Base-by-base conservation (phyloP, 1,140 invertebrate species). In the Drosophila jambulina region DNA sequence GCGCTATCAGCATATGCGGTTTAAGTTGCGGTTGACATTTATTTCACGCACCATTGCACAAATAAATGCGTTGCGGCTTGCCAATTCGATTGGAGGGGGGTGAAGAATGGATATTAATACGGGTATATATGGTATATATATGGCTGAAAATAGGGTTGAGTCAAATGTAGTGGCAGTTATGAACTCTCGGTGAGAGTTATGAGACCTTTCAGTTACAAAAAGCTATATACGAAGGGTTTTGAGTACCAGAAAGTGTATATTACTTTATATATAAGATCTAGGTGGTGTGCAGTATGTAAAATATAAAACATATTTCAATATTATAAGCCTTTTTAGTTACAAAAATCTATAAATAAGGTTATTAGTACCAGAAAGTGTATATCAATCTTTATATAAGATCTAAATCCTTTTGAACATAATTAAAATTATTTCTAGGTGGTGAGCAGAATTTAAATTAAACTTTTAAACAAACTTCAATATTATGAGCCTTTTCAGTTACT, bases 11-110 rank as follows among this genome's bases (percentile, higher is more conserved):
- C 84, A 88, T 90, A 88, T 90, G 85, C 85, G 85, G 85, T 88
- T 90, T 85, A 88, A 88, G 85, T 88, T 88, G 85, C 81, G 85
- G 85, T 88, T 88, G 85, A 88, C 85, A 90, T 88, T 88, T 88
- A 88, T 88, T 88, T 90, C 78, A 90, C 75, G 82, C 70, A 71
- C 85, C 81, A 90, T 88, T 88, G 81, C 78, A 90, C 85, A 88
- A 88, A 90, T 84, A 90, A 88, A 88, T 88, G 85, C 85, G 81
- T 88, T 84, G 84, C 56, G 82, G 82, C 80, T 72, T 78, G 70
- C 84, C 64, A 62, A 83, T 87, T 79, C 77, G 48, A 79, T 58
- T 63, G 75, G 58, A 51, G 40, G 38, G 57, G 45, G 54, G 17
- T 6, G n/a, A 29, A 19, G 13, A 38, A 27, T 60, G 27, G 40